These are phyloP conservation scores for Harpalus rubripes DNA, from an alignment of 2,888 invertebrate genomes.

Conservation along the genomic window DNA sequence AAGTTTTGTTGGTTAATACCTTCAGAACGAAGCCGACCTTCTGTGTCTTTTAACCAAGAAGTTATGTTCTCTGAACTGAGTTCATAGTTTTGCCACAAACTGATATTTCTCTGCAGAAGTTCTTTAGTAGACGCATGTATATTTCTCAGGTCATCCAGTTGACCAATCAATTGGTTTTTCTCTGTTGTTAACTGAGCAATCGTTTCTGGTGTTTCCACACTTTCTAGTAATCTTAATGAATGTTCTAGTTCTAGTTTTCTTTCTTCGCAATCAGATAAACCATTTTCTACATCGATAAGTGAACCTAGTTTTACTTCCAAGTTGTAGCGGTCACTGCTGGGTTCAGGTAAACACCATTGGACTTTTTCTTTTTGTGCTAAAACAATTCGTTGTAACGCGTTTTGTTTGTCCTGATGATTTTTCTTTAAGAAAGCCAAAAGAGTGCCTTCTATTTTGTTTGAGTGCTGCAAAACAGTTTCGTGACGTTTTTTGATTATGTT, in stretches of 20 bases:
- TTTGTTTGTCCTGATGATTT: constrained; percentile 90
- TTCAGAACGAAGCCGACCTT: constrained; percentile 86
- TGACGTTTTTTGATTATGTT: constrained; percentile 91
- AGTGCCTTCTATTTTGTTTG: constrained; percentile 89
- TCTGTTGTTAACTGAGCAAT: constrained; percentile 84
- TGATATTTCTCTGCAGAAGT: constrained; percentile 85
- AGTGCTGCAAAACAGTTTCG: constrained; percentile 87
- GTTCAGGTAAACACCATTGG: constrained; percentile 94
- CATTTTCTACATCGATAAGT: constrained; percentile 86
- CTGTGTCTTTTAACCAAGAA: constrained; percentile 89
- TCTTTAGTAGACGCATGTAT: constrained; percentile 85
- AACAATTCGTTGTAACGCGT: constrained; percentile 89
- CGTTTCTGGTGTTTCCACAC: constrained; percentile 86
- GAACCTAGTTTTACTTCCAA: constrained; percentile 93
- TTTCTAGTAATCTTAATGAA: constrained; percentile 85
- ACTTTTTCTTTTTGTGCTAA: constrained; percentile 92
- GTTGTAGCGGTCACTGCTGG: constrained; percentile 93
- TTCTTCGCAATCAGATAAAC: constrained; percentile 85
- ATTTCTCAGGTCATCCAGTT: constrained; percentile 85
- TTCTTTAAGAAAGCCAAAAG: constrained; percentile 91
- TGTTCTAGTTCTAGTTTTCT: constrained; percentile 85
- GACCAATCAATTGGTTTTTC: constrained; percentile 84
- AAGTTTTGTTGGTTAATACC: constrained; percentile 86
- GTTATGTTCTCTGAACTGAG: constrained; percentile 85
- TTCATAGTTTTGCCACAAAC: constrained; percentile 91